These are phyloP conservation scores for Gymnocheta viridis DNA, from an alignment of 2,888 invertebrate species.

Conservation along the genomic window DNA sequence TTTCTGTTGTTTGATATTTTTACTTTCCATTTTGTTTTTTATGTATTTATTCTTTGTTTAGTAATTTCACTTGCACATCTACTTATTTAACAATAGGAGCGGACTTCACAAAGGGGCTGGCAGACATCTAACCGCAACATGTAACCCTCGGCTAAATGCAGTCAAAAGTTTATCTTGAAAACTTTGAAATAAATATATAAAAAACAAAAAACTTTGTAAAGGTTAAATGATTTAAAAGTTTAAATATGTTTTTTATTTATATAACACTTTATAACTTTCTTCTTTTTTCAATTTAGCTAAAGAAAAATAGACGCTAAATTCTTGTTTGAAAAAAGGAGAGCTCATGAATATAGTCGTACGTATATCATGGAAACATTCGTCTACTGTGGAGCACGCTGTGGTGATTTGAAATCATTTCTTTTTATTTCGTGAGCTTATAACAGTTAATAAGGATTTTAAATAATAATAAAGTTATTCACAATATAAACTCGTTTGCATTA, in stretches of 20 bases:
- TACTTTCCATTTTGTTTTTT: neutral
- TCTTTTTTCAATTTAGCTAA: neutral
- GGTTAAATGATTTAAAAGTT: constrained; percentile 50
- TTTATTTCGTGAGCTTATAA: no score
- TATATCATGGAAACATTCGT: no score
- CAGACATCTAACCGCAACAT: constrained; percentile 42
- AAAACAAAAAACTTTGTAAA: constrained; percentile 21
- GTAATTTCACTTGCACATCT: neutral
- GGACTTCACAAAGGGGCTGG: constrained; percentile 8
- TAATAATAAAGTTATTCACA: no score
- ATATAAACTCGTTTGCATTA: no score
- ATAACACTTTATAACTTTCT: neutral
- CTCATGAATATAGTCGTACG: no score
- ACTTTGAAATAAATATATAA: constrained; percentile 12
- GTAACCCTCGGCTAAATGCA: constrained; percentile 50
- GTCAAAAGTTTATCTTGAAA: constrained; percentile 48
- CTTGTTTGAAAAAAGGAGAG: no score
- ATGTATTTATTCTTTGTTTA: neutral
- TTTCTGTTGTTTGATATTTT: constrained; percentile 30
- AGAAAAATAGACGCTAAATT: neutral
- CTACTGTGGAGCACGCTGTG: no score
- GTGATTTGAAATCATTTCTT: no score
- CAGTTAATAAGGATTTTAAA: no score
- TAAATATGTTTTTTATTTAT: constrained; percentile 8
- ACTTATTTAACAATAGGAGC: neutral